Base-by-base conservation (phyloP, 2,888 invertebrate genomes). In the Leucania comma region DNA sequence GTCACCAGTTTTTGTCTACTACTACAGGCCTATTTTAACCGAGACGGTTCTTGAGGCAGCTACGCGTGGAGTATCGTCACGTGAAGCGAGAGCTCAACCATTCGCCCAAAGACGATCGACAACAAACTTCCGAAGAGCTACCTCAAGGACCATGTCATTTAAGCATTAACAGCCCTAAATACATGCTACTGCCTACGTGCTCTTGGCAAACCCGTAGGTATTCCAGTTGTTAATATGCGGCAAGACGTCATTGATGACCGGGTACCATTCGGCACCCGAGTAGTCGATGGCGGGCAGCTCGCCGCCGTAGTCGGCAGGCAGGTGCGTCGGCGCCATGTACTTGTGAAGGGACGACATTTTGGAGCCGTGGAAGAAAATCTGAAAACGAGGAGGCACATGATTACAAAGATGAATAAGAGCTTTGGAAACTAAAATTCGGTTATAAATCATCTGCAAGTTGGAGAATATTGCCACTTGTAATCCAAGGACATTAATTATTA, bases 291-390 rank as follows among this genome's bases (percentile, higher is more conserved):
- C 96, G 0, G 98, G 98, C 53, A 97, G 90, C 64, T 96, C 93
- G 46, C 98, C 98, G 75, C 97, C 98, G 90, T 98, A 98, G 93
- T 98, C 97, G 54, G 96, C 95, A 0, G 98, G 98, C 81, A 98
- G 91, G 88, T 97, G 96, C 42, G 96, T 96, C 0, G 98, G 97
- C 0, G 96, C 95, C 83, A 98, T 90, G 91, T 97, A 96, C 89
- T 97, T 97, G 90, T 98, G 98, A 6, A 98, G 96, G 0, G 97
- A 97, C 46, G 96, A 88, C 98, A 98, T 98, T 89, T 98, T 98
- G 72, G 96, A 96, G 20, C 98, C 98, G 91, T 98, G 98, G 97
- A 98, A 98, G 94, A 97, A 97, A 94, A 98, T 97, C 97, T 98
- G 94, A 1, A 96, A 94, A n/a, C 12, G 65, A 54, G 42, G 0